phyloP scores from a whole-genome alignment of 2,113 vertebrate genomes.

The Plecotus auritus region DNA sequence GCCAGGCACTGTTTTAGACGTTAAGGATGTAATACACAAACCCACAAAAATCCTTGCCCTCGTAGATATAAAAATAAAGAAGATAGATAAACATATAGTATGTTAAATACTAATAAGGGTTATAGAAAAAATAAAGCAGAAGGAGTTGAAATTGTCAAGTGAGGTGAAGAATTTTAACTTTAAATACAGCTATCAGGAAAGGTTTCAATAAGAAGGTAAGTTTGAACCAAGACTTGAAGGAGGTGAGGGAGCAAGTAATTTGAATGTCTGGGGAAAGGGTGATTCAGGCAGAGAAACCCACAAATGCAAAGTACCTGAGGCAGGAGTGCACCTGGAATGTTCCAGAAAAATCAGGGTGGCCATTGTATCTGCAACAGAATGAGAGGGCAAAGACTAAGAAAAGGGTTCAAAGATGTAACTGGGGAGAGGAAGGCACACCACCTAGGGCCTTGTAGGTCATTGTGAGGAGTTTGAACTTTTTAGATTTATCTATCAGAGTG shows the following conservation, averaged over 20 bases:
- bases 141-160: not conserved
- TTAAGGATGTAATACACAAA: not conserved
- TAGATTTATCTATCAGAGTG: not conserved
- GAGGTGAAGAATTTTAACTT: not conserved
- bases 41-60: not conserved
- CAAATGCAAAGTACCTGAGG: not conserved
- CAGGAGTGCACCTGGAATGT: not conserved
- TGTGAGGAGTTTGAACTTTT: not conserved
- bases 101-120: not conserved
- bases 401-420: not conserved
- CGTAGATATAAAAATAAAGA: not conserved
- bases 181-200: not conserved
- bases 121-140: not conserved
- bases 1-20: not conserved
- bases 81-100: not conserved
- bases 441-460: not conserved
- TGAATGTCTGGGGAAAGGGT: not conserved
- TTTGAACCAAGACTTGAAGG: not conserved
- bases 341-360: not conserved
- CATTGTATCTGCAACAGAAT: not conserved
- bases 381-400: not conserved
- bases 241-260: not conserved
- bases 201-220: not conserved
- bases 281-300: not conserved
- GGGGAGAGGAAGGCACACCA: not conserved